These are phyloP conservation scores for Drosophila aff. DNA, from an alignment of 1,140 invertebrate genomes.

Conservation along the genomic window DNA sequence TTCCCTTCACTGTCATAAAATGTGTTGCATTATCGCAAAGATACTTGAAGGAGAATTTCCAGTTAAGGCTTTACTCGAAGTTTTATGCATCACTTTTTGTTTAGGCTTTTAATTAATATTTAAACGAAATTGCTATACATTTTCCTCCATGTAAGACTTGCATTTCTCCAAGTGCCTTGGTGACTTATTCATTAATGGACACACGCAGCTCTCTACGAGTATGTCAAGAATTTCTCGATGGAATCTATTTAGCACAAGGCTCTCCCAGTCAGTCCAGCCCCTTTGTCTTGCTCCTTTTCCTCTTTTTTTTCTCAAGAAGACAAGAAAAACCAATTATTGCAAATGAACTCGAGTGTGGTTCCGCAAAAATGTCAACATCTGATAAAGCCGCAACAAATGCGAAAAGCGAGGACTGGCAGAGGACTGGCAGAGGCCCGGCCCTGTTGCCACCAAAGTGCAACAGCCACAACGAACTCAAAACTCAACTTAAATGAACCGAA, in stretches of 20 bases:
- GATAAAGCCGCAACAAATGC: slow-evolving; percentile 73
- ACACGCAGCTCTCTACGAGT: slow-evolving; percentile 15
- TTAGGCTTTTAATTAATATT: neutral
- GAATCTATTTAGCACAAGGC: slow-evolving; percentile 47
- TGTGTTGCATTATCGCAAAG: neutral
- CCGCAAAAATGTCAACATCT: slow-evolving; percentile 84
- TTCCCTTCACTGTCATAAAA: slow-evolving; percentile 16
- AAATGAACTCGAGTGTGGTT: slow-evolving; percentile 84
- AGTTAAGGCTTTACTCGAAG: neutral
- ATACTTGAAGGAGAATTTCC: neutral
- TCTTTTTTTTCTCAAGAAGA: slow-evolving; percentile 40
- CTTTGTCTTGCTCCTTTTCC: neutral
- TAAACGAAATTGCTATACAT: neutral
- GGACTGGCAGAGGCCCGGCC: slow-evolving; percentile 2
- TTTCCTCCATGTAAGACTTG: neutral
- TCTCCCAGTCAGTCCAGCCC: neutral
- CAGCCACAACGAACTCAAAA: slow-evolving; percentile 60
- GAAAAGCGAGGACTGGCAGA: slow-evolving; percentile 18
- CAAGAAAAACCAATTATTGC: slow-evolving; percentile 84
- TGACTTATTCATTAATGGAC: slow-evolving; percentile 28
- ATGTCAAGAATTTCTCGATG: slow-evolving; percentile 69
- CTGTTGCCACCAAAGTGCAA: slow-evolving; percentile 61
- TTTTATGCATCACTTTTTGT: neutral
- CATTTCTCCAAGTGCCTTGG: slow-evolving; percentile 2
- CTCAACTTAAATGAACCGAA: slow-evolving; percentile 53